A percentile compares a stretch with the other conserved stretches of the same genome.
These are phyloP conservation scores for Mamestra configurata DNA, from an alignment of 1,140 invertebrate genomes.

Conservation along the genomic window DNA sequence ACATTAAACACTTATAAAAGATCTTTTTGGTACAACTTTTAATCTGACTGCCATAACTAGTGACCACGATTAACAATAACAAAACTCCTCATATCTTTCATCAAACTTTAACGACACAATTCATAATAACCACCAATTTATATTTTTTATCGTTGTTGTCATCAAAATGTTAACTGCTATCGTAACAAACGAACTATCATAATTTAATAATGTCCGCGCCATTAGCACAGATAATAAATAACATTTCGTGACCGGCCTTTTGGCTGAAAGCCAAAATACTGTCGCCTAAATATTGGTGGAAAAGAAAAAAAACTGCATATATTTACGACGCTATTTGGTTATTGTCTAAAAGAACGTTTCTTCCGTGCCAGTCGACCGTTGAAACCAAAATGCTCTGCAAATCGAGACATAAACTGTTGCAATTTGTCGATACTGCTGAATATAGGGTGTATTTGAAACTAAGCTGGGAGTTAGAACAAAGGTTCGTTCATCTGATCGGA, in stretches of 20 bases:
- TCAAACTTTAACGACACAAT: conserved; percentile 21
- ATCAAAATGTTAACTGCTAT: conserved; percentile 58
- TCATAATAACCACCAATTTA: conserved; percentile 36
- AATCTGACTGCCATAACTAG: neutral
- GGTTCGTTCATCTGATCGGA: conserved; percentile 25
- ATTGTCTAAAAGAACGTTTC: conserved; percentile 33
- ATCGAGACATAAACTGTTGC: conserved; percentile 46
- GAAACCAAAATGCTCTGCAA: conserved; percentile 41
- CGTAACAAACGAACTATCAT: conserved; percentile 60
- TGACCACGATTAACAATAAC: neutral
- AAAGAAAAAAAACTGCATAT: conserved; percentile 50
- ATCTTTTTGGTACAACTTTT: neutral
- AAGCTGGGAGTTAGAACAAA: conserved; percentile 2
- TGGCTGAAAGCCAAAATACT: conserved; percentile 58
- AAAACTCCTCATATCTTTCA: conserved; percentile 15
- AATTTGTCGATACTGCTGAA: conserved; percentile 25
- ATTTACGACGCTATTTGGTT: conserved; percentile 39
- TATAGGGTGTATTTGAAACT: conserved; percentile 33
- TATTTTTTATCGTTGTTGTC: conserved; percentile 32
- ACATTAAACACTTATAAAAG: too few relatives aligned
- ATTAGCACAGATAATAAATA: conserved; percentile 63
- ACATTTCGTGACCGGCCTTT: conserved; percentile 49
- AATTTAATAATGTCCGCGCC: conserved; percentile 58
- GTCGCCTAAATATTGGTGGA: conserved; percentile 56
- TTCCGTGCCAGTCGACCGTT: conserved; percentile 44